A percentile compares a stretch with the other conserved stretches of the same genome.
These are phyloP conservation scores for Tachysurus vachellii DNA, from an alignment of 2,113 vertebrate genomes.

Conservation along the genomic window DNA sequence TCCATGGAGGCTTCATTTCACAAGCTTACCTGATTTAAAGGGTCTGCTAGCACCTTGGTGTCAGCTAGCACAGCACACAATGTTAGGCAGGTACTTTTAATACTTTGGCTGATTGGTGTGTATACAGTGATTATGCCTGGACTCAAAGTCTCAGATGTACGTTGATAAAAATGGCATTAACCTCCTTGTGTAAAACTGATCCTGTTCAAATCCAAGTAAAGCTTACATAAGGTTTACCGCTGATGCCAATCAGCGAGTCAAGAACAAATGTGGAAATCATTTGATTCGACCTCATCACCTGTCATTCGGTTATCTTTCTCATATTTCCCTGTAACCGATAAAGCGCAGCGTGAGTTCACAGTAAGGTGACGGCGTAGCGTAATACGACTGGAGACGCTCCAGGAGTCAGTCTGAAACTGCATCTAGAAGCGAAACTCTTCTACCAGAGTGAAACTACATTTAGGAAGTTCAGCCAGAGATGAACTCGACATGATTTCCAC, in stretches of 20 bases:
- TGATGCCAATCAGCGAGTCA: background rate
- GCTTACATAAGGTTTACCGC: background rate
- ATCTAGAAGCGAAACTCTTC: slow-evolving; percentile 14
- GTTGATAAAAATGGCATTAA: background rate
- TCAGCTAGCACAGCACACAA: no score
- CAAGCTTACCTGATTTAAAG: no score
- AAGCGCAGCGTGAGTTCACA: background rate
- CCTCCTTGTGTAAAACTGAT: background rate
- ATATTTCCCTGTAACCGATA: background rate
- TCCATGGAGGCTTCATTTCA: no score
- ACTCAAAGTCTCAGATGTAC: background rate
- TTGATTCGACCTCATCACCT: background rate
- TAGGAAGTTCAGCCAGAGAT: slow-evolving; percentile 4
- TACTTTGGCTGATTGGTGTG: no score
- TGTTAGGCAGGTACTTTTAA: no score
- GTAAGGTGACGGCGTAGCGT: background rate
- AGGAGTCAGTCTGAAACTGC: background rate
- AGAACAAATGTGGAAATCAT: background rate
- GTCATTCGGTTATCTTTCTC: background rate
- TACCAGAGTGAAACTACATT: background rate
- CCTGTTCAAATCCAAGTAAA: background rate
- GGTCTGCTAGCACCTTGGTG: no score
- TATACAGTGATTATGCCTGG: background rate
- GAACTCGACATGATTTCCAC: background rate
- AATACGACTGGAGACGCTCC: background rate